Evolutionary conservation across 1,140 invertebrate genomes (phyloP), one percentile per base, ranked within the genome.

Genomic region (Idris sp.): DNA sequence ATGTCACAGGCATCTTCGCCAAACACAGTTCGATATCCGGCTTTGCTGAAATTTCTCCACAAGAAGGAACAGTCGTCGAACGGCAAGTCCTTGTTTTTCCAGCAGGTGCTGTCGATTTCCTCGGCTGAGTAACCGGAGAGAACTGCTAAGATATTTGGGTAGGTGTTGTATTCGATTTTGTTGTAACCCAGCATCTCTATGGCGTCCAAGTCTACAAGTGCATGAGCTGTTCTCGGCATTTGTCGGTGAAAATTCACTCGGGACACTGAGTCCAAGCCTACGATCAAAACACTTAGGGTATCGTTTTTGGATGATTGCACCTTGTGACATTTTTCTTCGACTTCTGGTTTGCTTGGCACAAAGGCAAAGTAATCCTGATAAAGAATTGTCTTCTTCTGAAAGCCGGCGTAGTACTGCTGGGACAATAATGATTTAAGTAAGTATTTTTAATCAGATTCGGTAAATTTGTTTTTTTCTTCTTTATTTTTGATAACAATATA

Each of bases 221-320:
- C 91, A 0, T 85, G 74, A 0, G 90, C 83, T 0, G 94, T 95
- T 76, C 90, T 89, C 0, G 92, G 92, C 92, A 97, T 93, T 56
- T 94, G 92, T 13, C 95, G 90, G 35, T 93, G 90, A 56, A 96
- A 93, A 85, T 97, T 96, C 40, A 96, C 87, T 36, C 95, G 89
- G 0, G 96, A 97, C 1, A 97, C 90, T 0, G 94, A 92, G 81
- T 97, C 96, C 9, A 97, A 89, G 0, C 96, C 96, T n/a, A 97
- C 81, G 7, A 97, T 87, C 14, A 97, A 87, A 0, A 98, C 89
- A 71, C 91, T 93, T 6, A 90, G 82, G 35, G 76, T 74, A 26
- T 81, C 64, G 41, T 81, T 9, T 4, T 6, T 9, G 16, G 5
- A 16, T 8, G 19, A 62, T 7, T 19, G 40, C 8, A 1, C 10